phyloP scores from a whole-genome alignment of 2,797 vertebrate genomes.

The Malurus leucopterus region DNA sequence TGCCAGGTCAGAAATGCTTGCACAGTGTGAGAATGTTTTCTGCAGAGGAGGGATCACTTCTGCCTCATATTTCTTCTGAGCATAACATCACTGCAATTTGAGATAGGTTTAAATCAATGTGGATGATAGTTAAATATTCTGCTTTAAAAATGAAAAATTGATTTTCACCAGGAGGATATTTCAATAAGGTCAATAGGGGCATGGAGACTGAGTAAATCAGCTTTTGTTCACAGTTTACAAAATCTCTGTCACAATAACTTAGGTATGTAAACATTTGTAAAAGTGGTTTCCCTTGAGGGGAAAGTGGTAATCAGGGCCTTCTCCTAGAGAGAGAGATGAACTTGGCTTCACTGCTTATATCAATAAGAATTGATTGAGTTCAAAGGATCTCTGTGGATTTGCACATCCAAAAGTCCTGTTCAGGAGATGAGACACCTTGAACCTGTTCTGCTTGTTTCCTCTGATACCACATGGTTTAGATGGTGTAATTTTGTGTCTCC shows the following conservation, averaged over 20 bases:
- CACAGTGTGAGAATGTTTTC: not conserved
- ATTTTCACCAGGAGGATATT: conserved; percentile 51
- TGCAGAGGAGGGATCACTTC: not conserved
- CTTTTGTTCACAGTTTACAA: conserved; percentile 46
- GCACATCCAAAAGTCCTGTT: not conserved
- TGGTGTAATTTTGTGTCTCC: not conserved
- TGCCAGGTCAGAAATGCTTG: not conserved
- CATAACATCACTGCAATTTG: not conserved
- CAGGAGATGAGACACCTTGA: not conserved
- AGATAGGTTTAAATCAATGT: conserved; percentile 56
- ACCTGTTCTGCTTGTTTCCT: not conserved
- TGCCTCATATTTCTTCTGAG: not conserved
- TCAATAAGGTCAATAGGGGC: conserved; percentile 21
- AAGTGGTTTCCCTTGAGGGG: not conserved
- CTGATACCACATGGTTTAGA: not conserved
- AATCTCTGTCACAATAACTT: not conserved
- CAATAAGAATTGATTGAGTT: not conserved
- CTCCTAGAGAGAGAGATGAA: not conserved
- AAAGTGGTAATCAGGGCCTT: not conserved
- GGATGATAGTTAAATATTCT: conserved; percentile 56
- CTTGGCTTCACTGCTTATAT: not conserved
- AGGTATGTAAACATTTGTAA: conserved; percentile 8
- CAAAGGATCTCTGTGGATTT: not conserved
- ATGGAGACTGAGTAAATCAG: not conserved
- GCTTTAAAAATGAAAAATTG: conserved; percentile 53